Evolutionary conservation across 2,888 invertebrate genomes (phyloP), one percentile per base, ranked within the genome.

Genomic region (Hyposoter dolosus): DNA sequence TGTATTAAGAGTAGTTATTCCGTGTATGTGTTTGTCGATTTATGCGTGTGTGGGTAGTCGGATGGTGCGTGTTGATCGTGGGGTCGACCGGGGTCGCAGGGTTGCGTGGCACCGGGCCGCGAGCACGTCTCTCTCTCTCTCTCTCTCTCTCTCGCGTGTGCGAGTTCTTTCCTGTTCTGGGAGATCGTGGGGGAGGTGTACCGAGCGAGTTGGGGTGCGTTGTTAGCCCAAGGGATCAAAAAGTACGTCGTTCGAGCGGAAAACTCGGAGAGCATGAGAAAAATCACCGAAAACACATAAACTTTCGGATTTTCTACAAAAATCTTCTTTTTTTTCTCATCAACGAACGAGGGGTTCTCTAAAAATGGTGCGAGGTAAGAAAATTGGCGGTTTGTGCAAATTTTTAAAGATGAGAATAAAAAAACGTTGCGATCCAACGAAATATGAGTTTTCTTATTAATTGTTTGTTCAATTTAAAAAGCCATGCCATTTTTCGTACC

Each of bases 31-130:
- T 28, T 35, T 60, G 60, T 60, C 60, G 28, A 60, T 60, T 28
- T 1, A 45, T 84, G 80, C 66, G 78, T 63, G 79, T 66, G 76
- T 71, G 80, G 23, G 79, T 68, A n/a, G 79, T 82, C 65, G 72
- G 63, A 77, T 68, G 80, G 83, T 85, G 85, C 85, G 83, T 85
- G 85, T 80, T 85, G 85, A 85, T 85, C 85, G 85, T 85, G 76
- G 85, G 85, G 82, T 83, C 78, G 83, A 47, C 83, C 68, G 83
- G 83, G 83, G 84, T 85, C 85, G 79, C 82, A 82, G 83, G 85
- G 85, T 85, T 85, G 85, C 85, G 85, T 85, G 85, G 82, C 85
- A 80, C 85, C 85, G 79, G 76, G 76, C 81, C 82, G 82, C 82
- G 82, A 47, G 50, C 71, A 23, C 43, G 71, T 60, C 32, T 43